Evolutionary conservation across 2,888 invertebrate species (phyloP).

Genomic region (Lagria hirta): DNA sequence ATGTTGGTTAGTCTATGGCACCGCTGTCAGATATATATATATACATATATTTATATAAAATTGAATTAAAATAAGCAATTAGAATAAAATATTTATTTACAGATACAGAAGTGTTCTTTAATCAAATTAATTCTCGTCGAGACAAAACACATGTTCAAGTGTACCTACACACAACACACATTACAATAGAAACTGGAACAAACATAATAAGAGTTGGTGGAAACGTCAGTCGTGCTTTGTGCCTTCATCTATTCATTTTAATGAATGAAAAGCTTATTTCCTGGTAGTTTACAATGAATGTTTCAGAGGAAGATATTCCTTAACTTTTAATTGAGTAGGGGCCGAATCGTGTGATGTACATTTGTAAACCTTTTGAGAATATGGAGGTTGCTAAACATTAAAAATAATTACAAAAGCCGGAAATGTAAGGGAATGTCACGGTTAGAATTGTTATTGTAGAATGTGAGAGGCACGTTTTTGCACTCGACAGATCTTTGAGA

Average conservation of each 20-base stretch:
- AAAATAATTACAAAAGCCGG: slow-evolving; percentile 20
- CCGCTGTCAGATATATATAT: no score
- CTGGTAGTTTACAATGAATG: slow-evolving; percentile 26
- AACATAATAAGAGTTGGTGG: not conserved
- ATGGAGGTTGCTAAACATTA: slow-evolving; percentile 10
- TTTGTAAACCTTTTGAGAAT: slow-evolving; percentile 16
- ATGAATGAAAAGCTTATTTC: slow-evolving; percentile 29
- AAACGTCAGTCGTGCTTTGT: slow-evolving; percentile 12
- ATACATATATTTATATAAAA: no score
- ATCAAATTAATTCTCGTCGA: no score
- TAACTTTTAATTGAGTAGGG: slow-evolving; percentile 36
- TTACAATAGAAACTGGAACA: slow-evolving; percentile 7
- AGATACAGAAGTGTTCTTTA: no score
- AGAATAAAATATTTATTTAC: no score
- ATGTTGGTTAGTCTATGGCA: no score
- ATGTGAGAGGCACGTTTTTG: slow-evolving; percentile 23
- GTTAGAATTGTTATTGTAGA: slow-evolving; percentile 15
- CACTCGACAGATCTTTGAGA: slow-evolving; percentile 26
- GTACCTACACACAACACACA: no score
- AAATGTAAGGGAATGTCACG: slow-evolving; percentile 16
- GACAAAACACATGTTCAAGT: no score
- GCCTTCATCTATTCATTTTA: slow-evolving; percentile 24
- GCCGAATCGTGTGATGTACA: slow-evolving; percentile 21
- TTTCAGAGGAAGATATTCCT: slow-evolving; percentile 31
- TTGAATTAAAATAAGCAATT: no score